These are phyloP conservation scores for Lepidiolamprologus cunningtoni DNA, from an alignment of 2,113 vertebrate genomes.

Conservation along the genomic window DNA sequence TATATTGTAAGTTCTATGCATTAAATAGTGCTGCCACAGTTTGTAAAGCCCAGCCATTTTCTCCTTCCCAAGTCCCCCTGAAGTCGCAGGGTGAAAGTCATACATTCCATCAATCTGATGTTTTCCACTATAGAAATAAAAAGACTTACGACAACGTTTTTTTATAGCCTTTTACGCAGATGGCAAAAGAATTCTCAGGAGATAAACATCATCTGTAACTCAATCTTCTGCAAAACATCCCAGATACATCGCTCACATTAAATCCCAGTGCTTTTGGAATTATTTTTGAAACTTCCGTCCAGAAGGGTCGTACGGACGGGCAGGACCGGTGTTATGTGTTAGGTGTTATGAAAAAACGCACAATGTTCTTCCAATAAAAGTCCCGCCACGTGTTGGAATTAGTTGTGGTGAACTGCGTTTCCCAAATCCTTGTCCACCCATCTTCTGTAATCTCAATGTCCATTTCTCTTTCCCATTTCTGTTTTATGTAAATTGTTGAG, in stretches of 20 bases:
- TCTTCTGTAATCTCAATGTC: neutral
- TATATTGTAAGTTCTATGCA: neutral
- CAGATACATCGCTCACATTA: neutral
- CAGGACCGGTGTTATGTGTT: neutral
- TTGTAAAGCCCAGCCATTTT: neutral
- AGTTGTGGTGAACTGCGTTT: neutral
- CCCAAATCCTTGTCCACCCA: neutral
- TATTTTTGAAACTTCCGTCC: neutral
- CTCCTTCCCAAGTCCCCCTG: neutral
- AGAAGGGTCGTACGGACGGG: neutral
- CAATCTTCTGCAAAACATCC: neutral
- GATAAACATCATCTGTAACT: neutral
- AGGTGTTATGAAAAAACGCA: neutral
- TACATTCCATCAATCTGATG: neutral
- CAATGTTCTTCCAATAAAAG: neutral
- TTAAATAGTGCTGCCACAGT: neutral
- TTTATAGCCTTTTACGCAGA: neutral
- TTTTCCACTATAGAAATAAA: neutral
- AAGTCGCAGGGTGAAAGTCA: neutral
- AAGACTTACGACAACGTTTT: accelerated
- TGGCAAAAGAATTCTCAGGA: neutral
- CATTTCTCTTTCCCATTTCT: neutral
- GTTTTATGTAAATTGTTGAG: accelerated
- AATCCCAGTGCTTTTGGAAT: neutral
- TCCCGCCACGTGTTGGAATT: accelerated